A percentile compares a stretch with the other conserved stretches of the same genome.
These are phyloP conservation scores for Shinisaurus crocodilurus DNA, from an alignment of 2,113 vertebrate species.

Conservation along the genomic window DNA sequence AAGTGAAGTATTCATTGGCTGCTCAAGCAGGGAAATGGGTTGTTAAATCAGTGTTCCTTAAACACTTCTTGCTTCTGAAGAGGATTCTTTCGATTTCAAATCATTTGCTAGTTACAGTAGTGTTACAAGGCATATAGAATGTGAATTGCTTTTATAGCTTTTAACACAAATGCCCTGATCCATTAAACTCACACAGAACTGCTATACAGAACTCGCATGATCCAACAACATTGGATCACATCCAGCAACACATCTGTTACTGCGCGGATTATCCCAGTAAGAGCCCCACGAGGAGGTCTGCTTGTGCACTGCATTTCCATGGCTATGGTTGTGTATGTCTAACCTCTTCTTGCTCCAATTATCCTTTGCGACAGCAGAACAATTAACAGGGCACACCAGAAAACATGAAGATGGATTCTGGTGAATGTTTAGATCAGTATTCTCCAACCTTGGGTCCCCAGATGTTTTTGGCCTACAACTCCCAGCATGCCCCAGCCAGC, in stretches of 20 bases:
- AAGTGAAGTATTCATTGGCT: constrained; percentile 24
- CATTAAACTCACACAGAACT: neutral
- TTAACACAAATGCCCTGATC: neutral
- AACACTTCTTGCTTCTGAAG: constrained; percentile 42
- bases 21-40: constrained; percentile 55
- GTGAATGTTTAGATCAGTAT: neutral
- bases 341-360: neutral
- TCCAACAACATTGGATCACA: neutral
- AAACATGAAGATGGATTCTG: neutral
- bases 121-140: constrained; percentile 39
- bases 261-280: too few species aligned
- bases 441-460: too few species aligned
- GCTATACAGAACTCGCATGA: neutral
- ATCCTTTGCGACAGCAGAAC: neutral
- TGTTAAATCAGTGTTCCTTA: constrained; percentile 64
- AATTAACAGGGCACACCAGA: neutral
- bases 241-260: neutral
- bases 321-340: neutral
- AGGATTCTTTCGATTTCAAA: constrained; percentile 19
- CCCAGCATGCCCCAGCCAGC: too few species aligned
- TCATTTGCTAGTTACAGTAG: constrained; percentile 49
- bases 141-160: neutral
- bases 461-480: too few species aligned
- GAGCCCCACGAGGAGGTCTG: neutral
- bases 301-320: neutral